These are phyloP conservation scores for Fabriciana adippe DNA, from an alignment of 2,888 invertebrate genomes.

Conservation along the genomic window DNA sequence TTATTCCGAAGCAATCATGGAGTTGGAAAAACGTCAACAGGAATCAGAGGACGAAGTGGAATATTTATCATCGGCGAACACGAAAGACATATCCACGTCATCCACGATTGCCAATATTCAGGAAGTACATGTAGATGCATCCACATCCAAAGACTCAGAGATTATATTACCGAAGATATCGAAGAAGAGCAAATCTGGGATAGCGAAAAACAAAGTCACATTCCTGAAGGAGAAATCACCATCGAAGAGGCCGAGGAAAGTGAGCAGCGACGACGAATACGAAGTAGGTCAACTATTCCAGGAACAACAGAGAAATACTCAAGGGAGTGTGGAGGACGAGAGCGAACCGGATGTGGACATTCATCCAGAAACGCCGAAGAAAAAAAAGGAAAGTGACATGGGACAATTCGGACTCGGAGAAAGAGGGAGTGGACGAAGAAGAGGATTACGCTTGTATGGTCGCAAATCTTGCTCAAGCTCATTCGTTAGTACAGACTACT, in stretches of 20 bases:
- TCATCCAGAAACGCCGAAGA: background rate
- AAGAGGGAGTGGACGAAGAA: background rate
- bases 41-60: background rate
- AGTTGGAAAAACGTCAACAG: conserved; percentile 1
- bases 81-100: conserved; percentile 34
- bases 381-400: background rate
- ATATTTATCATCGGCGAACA: conserved; percentile 32
- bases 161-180: background rate
- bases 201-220: conserved; percentile 1
- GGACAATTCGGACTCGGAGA: background rate
- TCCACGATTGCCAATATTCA: conserved; percentile 35
- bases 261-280: conserved; percentile 11
- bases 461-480: conserved; percentile 30
- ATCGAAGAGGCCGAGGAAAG: conserved; percentile 6
- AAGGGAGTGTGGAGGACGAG: background rate
- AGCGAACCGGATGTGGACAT: background rate
- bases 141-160: conserved; percentile 19
- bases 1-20: conserved; percentile 9
- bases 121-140: conserved; percentile 28
- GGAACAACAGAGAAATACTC: background rate
- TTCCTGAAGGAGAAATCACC: conserved; percentile 24
- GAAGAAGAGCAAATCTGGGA: conserved; percentile 1
- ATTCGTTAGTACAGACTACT: background rate
- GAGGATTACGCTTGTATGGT: conserved; percentile 20
- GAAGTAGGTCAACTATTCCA: conserved; percentile 1